A percentile compares a stretch with the other conserved stretches of the same genome.
These are phyloP conservation scores for Lophius americanus DNA, from an alignment of 2,797 vertebrate genomes.

Conservation along the genomic window DNA sequence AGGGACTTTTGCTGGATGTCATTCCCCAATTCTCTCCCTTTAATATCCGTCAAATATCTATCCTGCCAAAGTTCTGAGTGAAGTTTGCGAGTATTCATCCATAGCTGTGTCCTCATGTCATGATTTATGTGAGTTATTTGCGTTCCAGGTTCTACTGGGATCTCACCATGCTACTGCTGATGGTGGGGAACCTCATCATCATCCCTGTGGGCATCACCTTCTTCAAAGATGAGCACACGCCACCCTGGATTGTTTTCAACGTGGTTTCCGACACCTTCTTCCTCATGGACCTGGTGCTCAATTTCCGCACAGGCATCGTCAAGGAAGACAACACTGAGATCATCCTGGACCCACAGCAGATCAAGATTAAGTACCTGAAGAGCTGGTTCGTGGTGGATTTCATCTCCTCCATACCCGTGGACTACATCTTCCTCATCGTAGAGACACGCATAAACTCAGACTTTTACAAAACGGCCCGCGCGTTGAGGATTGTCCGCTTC, in stretches of 20 bases:
- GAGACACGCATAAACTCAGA: constrained; percentile 98
- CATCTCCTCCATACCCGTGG: constrained; percentile 98
- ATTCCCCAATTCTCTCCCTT: background rate
- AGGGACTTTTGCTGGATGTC: background rate
- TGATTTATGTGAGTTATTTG: background rate
- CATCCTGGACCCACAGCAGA: constrained; percentile 94
- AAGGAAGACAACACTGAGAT: constrained; percentile 99
- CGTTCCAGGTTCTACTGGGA: constrained; percentile 97
- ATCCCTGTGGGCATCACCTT: constrained; percentile 99
- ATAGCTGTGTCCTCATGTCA: background rate
- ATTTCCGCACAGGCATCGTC: constrained; percentile 98
- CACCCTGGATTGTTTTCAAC: constrained; percentile 98
- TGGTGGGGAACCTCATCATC: constrained; percentile 99
- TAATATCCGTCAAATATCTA: background rate
- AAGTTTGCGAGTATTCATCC: background rate
- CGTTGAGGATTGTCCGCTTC: constrained; percentile 96
- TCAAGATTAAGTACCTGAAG: constrained; percentile 98
- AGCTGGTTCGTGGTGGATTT: constrained; percentile 99
- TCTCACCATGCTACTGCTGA: constrained; percentile 97
- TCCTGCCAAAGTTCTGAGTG: background rate
- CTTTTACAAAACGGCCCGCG: constrained; percentile 98
- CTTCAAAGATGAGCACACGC: constrained; percentile 99
- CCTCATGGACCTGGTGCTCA: constrained; percentile 97
- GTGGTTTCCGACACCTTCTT: constrained; percentile 99
- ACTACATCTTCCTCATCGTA: constrained; percentile 99